These are phyloP conservation scores for Echinometra lucunter DNA, from an alignment of 53 echinoderm and acorn worm species.

Conservation along the genomic window DNA sequence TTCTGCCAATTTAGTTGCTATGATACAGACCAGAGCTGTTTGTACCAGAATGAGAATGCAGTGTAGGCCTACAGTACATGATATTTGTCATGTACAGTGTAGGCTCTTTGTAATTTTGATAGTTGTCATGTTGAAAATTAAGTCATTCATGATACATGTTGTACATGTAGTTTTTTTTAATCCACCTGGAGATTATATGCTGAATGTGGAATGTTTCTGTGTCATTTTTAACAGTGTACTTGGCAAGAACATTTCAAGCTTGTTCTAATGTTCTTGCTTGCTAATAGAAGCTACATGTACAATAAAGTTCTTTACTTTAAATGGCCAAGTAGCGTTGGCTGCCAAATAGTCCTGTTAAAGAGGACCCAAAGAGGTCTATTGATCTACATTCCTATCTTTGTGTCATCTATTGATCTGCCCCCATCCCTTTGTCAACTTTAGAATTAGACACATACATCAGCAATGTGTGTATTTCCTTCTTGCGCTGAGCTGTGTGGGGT, in stretches of 20 bases:
- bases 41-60: no score
- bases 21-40: no score
- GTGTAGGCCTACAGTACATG: no score
- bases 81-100: no score
- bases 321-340: conserved; percentile 35
- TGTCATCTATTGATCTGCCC: conserved; percentile 48
- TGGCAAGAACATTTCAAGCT: neutral
- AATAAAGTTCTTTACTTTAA: neutral
- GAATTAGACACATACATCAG: conserved; percentile 18
- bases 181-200: neutral
- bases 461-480: conserved; percentile 36
- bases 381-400: conserved; percentile 55
- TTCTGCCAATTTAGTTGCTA: no score
- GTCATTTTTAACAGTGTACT: no score
- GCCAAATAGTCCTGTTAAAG: conserved; percentile 46
- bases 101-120: no score
- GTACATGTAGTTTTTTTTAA: no score
- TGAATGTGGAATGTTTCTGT: neutral
- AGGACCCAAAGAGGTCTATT: neutral
- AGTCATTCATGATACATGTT: no score
- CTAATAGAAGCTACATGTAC: neutral
- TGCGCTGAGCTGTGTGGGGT: conserved; percentile 7
- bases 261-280: neutral
- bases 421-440: conserved; percentile 33
- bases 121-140: no score